Evolutionary conservation across 2,113 vertebrate species (phyloP).

Genomic region (Ptilonorhynchus violaceus): DNA sequence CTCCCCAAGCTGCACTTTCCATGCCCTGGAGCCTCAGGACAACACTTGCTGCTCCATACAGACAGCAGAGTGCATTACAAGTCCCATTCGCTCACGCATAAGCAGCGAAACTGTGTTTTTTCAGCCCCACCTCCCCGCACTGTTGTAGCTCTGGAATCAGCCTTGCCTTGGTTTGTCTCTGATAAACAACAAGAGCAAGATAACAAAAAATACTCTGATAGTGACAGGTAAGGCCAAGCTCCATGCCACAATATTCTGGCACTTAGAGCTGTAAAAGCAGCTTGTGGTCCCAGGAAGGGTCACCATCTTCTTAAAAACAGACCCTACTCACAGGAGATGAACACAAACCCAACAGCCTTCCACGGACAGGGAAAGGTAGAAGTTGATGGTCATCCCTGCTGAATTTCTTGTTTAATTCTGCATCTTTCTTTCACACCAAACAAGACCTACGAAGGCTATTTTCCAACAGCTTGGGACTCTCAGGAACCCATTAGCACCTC

Average conservation of each 20-base stretch:
- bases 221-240: background rate
- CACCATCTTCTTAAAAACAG: background rate
- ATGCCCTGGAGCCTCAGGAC: background rate
- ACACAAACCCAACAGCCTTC: background rate
- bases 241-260: too few relatives aligned
- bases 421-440: background rate
- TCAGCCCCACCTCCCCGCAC: background rate
- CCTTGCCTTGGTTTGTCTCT: too few relatives aligned
- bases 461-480: background rate
- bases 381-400: too few relatives aligned
- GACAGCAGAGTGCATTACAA: background rate
- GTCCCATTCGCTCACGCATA: background rate
- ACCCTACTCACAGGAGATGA: too few relatives aligned
- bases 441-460: rapidly evolving
- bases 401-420: background rate
- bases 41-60: background rate
- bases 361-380: background rate
- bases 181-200: too few relatives aligned
- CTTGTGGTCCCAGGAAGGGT: background rate
- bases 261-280: background rate
- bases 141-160: background rate
- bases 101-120: background rate
- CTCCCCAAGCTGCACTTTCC: background rate
- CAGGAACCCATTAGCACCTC: background rate
- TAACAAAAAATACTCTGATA: rapidly evolving